phyloP scores from a whole-genome alignment of 2,113 vertebrate species.

The Riparia riparia region DNA sequence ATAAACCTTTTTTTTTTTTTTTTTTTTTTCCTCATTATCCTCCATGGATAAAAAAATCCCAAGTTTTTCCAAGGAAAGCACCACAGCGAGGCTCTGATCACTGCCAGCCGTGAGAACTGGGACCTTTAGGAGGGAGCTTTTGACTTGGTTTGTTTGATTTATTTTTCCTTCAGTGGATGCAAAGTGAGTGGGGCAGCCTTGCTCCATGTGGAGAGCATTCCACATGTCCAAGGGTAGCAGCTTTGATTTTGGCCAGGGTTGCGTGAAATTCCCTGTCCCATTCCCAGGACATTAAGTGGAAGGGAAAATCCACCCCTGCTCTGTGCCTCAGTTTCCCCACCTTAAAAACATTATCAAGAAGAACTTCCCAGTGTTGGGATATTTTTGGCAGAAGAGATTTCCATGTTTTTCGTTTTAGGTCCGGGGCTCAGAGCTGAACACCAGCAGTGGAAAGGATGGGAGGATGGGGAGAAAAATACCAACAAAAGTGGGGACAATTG shows the following conservation, averaged over 20 bases:
- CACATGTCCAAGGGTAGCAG: fast-evolving
- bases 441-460: not conserved
- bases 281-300: not conserved
- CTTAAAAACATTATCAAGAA: not conserved
- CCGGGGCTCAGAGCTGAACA: not conserved
- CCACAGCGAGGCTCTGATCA: not conserved
- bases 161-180: not conserved
- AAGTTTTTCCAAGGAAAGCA: not conserved
- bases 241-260: not conserved
- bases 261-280: fast-evolving
- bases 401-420: not conserved
- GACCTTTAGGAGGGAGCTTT: not conserved
- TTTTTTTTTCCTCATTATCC: fast-evolving
- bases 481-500: fast-evolving
- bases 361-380: not conserved
- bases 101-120: not conserved
- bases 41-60: not conserved
- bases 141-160: not conserved
- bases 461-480: too few relatives aligned
- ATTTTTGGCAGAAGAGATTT: not conserved
- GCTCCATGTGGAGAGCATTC: not conserved
- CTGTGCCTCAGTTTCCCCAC: not conserved
- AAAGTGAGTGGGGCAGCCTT: not conserved
- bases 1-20: not conserved
- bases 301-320: not conserved